A percentile compares a stretch with the other conserved stretches of the same genome.
Evolutionary conservation across 1,140 invertebrate genomes (phyloP).

Genomic region (Conopomorpha cramerella): DNA sequence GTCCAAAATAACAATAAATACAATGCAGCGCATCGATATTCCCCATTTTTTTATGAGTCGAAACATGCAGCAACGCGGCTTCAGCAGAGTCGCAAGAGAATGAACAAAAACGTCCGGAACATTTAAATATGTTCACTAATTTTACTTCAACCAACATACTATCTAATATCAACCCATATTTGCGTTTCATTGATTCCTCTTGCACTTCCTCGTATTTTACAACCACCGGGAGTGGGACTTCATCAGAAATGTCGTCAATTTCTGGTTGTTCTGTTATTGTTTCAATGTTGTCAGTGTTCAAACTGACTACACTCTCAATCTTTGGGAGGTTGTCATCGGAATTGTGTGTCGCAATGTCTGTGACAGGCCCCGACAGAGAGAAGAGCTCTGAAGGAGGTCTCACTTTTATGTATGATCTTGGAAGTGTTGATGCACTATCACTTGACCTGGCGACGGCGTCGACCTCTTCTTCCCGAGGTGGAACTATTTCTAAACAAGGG

Average conservation of each 20-base stretch:
- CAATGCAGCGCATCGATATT: conserved; percentile 30
- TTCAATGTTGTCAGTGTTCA: conserved; percentile 10
- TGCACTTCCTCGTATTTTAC: conserved; percentile 33
- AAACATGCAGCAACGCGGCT: conserved; percentile 30
- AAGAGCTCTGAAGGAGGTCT: conserved; percentile 32
- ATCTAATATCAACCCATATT: conserved; percentile 31
- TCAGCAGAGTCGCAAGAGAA: conserved; percentile 35
- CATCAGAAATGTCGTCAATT: conserved; percentile 7
- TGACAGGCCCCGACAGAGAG: conserved; percentile 1
- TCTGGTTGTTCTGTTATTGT: conserved; percentile 7
- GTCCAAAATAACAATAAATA: conserved; percentile 37
- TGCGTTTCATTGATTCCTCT: conserved; percentile 24
- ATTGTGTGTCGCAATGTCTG: too few relatives aligned
- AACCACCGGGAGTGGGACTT: neutral
- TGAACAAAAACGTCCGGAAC: conserved; percentile 39
- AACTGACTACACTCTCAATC: conserved; percentile 38
- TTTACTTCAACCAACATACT: conserved; percentile 30
- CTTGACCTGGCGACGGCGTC: neutral
- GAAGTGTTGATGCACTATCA: conserved; percentile 1
- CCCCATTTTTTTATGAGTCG: conserved; percentile 31
- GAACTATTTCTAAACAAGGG: conserved; percentile 18
- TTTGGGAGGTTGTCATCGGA: conserved; percentile 16
- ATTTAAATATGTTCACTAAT: conserved; percentile 37
- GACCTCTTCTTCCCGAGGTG: neutral
- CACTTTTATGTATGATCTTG: conserved; percentile 24